A percentile compares a stretch with the other conserved stretches of the same genome.
These are phyloP conservation scores for Phymatocera aterrima DNA, from an alignment of 2,888 invertebrate genomes.

Conservation along the genomic window DNA sequence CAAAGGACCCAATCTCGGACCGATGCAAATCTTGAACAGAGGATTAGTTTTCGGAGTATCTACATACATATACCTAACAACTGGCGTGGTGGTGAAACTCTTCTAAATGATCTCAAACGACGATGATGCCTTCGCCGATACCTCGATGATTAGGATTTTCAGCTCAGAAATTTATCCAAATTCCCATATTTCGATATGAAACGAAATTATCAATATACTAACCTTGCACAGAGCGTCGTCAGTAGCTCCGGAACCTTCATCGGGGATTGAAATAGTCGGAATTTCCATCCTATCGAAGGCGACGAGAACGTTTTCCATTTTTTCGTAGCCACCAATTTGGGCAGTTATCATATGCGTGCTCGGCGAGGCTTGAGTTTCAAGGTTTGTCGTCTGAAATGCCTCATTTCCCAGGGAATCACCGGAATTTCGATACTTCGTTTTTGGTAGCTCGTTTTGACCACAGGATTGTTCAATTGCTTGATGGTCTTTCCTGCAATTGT, in stretches of 20 bases:
- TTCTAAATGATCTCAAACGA: too few relatives aligned
- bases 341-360: background rate
- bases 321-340: background rate
- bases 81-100: too few relatives aligned
- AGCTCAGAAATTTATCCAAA: background rate
- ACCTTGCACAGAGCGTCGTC: constrained; percentile 64
- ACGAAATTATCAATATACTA: background rate
- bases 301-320: constrained; percentile 10
- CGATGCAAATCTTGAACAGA: constrained; percentile 61
- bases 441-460: background rate
- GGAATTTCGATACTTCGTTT: background rate
- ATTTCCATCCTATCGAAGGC: constrained; percentile 57
- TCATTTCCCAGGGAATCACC: background rate
- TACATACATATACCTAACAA: too few relatives aligned
- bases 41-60: background rate
- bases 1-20: constrained; percentile 62
- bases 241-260: constrained; percentile 59
- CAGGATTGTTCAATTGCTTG: background rate
- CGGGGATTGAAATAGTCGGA: constrained; percentile 67
- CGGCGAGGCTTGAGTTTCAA: background rate
- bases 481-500: constrained; percentile 21
- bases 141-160: background rate
- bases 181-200: background rate
- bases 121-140: too few relatives aligned
- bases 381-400: background rate